Conservation (phyloP, 2,797 vertebrate genomes). For the Hyperoplus lanceolatus region DNA sequence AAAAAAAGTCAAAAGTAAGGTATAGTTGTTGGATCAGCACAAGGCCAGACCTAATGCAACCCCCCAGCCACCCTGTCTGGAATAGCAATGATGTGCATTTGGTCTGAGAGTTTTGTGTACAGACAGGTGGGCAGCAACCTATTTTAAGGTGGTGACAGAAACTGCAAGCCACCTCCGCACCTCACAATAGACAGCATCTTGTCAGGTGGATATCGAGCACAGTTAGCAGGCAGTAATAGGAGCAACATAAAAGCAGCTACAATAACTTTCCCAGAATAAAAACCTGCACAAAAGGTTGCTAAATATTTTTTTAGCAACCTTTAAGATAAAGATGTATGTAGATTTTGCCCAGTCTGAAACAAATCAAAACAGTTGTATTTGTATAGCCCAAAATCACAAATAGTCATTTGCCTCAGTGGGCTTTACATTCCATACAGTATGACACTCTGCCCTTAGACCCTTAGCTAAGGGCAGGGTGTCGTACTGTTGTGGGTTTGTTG, state of each 20-base stretch:
- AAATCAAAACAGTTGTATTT: background rate
- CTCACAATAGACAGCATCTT: slow-evolving; percentile 7
- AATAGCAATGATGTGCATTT: background rate
- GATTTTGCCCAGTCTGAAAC: background rate
- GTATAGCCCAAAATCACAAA: too few relatives aligned
- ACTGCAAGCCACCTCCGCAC: slow-evolving; percentile 12
- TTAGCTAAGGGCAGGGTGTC: too few relatives aligned
- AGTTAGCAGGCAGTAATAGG: slow-evolving; percentile 4
- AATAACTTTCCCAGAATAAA: slow-evolving; percentile 22
- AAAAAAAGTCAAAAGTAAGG: slow-evolving; percentile 20
- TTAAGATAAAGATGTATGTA: background rate
- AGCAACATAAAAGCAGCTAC: background rate
- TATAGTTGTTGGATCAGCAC: background rate
- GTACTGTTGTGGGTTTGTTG: too few relatives aligned
- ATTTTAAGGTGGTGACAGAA: slow-evolving; percentile 44
- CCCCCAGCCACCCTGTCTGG: slow-evolving; percentile 3
- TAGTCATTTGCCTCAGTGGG: too few relatives aligned
- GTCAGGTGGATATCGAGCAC: background rate
- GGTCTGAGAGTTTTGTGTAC: background rate
- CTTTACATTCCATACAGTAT: too few relatives aligned
- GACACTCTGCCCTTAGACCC: too few relatives aligned
- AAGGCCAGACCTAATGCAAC: background rate
- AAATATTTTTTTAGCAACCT: background rate
- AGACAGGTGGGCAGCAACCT: slow-evolving; percentile 24
- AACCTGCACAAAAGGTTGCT: background rate